These are phyloP conservation scores for Pseudococcus jackbeardsleyi DNA, from an alignment of 2,888 invertebrate genomes.

Conservation along the genomic window DNA sequence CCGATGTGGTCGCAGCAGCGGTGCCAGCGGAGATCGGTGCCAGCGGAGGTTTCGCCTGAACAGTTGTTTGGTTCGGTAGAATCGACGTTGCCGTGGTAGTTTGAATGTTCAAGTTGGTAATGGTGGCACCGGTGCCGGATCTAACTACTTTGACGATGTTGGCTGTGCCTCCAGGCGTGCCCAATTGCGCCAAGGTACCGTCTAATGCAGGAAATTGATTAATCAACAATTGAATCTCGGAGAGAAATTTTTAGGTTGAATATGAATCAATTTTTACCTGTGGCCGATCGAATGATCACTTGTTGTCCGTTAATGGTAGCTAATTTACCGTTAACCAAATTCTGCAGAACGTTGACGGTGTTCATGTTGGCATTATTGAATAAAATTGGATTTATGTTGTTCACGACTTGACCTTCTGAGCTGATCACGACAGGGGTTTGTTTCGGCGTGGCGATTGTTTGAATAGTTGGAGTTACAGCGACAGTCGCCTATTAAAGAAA, in stretches of 20 bases:
- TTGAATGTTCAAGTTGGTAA: slow-evolving; percentile 46
- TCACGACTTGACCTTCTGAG: slow-evolving; percentile 45
- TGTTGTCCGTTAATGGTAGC: slow-evolving; percentile 89
- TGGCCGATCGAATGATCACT: slow-evolving; percentile 82
- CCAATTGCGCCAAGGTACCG: neutral
- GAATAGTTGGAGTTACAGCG: slow-evolving; percentile 38
- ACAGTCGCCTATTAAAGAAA: slow-evolving; percentile 4
- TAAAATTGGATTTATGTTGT: slow-evolving; percentile 67
- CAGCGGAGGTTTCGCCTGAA: neutral
- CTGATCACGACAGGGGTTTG: slow-evolving; percentile 8
- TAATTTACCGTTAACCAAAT: slow-evolving; percentile 85
- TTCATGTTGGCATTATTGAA: slow-evolving; percentile 78
- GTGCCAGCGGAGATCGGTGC: neutral
- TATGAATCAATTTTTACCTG: slow-evolving; percentile 3
- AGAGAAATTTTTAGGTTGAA: neutral
- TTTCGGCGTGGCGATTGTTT: slow-evolving; percentile 45
- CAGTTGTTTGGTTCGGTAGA: neutral
- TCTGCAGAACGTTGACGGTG: slow-evolving; percentile 85
- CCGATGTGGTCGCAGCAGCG: neutral
- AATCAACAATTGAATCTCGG: neutral
- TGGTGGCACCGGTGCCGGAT: neutral
- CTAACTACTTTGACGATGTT: slow-evolving; percentile 54
- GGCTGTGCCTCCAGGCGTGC: neutral
- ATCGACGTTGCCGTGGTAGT: slow-evolving; percentile 40
- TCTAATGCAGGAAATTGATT: neutral